These are phyloP conservation scores for Limnephilus lunatus DNA, from an alignment of 2,888 invertebrate species.

Conservation along the genomic window DNA sequence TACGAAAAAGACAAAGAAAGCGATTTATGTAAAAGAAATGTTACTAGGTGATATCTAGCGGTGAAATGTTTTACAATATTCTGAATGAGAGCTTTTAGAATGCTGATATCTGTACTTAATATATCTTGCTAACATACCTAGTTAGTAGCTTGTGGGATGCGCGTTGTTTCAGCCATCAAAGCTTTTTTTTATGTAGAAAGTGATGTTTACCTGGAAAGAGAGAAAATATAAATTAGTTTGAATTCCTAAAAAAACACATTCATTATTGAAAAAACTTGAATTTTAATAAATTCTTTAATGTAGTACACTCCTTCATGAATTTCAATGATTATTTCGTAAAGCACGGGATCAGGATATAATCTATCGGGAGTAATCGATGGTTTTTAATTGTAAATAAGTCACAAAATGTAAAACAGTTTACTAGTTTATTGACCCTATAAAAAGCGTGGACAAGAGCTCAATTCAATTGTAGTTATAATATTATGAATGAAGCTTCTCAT, in stretches of 20 bases:
- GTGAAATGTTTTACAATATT: background rate
- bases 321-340: background rate
- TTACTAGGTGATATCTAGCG: background rate
- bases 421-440: background rate
- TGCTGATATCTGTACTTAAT: background rate
- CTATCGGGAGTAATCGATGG: background rate
- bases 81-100: background rate
- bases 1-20: background rate
- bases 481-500: background rate
- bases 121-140: background rate
- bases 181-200: background rate
- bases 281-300: background rate
- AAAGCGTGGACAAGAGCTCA: background rate
- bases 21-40: background rate
- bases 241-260: background rate
- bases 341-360: no score
- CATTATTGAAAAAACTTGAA: background rate
- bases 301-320: no score
- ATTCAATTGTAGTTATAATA: constrained; percentile 1
- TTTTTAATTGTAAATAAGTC: background rate
- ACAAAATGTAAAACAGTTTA: background rate
- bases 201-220: constrained; percentile 35
- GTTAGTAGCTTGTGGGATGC: background rate
- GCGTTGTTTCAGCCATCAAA: no score
- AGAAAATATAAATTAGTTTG: background rate